A percentile compares a stretch with the other conserved stretches of the same genome.
Evolutionary conservation across 2,888 invertebrate genomes (phyloP).

Genomic region (Siphonodentalium dalli): DNA sequence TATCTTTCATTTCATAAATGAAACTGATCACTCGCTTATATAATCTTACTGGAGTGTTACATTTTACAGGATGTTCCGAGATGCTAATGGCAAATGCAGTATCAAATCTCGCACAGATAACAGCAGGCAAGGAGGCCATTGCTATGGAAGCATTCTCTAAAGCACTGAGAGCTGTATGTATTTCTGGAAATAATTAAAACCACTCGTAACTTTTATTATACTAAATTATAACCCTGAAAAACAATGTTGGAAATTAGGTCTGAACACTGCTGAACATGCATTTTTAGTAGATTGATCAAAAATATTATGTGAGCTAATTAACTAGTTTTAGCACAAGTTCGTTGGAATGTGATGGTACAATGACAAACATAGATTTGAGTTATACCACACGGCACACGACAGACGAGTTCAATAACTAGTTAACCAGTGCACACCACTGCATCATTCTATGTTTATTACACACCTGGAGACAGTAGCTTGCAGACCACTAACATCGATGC

Average conservation of each 20-base stretch:
- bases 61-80: slow-evolving; percentile 81
- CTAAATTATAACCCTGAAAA: neutral
- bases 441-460: no score
- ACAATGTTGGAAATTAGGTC: no score
- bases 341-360: neutral
- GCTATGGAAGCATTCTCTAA: slow-evolving; percentile 95
- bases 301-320: no score
- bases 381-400: neutral
- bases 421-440: no score
- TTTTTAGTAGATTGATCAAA: no score
- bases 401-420: neutral
- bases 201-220: neutral
- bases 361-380: neutral
- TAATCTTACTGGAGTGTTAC: no score
- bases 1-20: no score
- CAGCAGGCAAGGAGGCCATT: slow-evolving; percentile 95
- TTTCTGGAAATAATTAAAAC: no score
- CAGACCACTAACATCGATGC: no score
- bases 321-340: neutral
- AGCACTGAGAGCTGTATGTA: slow-evolving; percentile 73
- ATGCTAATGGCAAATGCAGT: slow-evolving; percentile 97
- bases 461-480: no score
- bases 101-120: slow-evolving; percentile 80
- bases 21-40: no score
- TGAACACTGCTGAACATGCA: no score